Evolutionary conservation across 2,113 vertebrate genomes (phyloP).

Genomic region (Astatoreochromis straeleni): DNA sequence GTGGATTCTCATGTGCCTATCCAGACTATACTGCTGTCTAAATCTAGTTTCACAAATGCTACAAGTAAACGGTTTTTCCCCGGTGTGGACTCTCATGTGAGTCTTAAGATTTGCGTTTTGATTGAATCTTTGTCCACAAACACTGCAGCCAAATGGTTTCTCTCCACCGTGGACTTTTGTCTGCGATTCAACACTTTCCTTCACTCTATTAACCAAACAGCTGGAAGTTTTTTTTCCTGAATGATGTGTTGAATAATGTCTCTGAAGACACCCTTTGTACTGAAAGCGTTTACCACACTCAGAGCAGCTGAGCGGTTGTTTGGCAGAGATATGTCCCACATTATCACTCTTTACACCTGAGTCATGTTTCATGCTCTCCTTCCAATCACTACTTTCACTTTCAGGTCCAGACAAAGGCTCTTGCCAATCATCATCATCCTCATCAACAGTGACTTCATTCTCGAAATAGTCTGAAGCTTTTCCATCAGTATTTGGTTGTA

Average conservation of each 20-base stretch:
- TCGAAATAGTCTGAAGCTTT: not conserved
- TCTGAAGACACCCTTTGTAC: not conserved
- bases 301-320: not conserved
- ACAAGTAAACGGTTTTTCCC: not conserved
- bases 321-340: not conserved
- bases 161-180: not conserved
- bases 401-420: not conserved
- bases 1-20: not conserved
- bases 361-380: not conserved
- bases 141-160: not conserved
- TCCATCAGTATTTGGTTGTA: not conserved
- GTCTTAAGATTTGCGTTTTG: not conserved
- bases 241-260: not conserved
- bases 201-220: not conserved
- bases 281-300: not conserved
- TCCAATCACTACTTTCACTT: not conserved
- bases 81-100: not conserved
- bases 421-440: not conserved
- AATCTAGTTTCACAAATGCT: not conserved
- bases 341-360: not conserved
- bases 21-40: not conserved
- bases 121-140: not conserved
- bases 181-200: rapidly evolving
- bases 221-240: not conserved
- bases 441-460: not conserved